Conservation (phyloP, 2,888 invertebrate genomes). For the Brachylomia viminalis region DNA sequence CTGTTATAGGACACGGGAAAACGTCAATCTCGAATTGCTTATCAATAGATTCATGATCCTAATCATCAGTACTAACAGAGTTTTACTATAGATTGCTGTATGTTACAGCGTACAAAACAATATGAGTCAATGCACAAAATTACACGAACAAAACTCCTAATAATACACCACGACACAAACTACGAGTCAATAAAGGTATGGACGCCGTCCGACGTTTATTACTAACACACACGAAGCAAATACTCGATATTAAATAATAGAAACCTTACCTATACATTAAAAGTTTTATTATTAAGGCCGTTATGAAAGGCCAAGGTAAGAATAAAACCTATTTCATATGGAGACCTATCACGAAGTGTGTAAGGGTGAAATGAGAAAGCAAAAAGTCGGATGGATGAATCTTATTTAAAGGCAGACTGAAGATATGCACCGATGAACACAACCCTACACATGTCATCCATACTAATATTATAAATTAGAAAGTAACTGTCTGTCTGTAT, state of each 20-base stretch:
- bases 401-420: not conserved
- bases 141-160: not conserved
- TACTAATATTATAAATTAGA: not conserved
- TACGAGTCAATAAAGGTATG: slow-evolving; percentile 14
- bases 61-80: not conserved
- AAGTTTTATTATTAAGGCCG: slow-evolving; percentile 24
- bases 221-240: slow-evolving; percentile 8
- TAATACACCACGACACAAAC: not conserved
- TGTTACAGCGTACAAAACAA: not conserved
- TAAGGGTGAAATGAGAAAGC: not conserved
- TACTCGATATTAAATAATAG: slow-evolving; percentile 27
- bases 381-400: not conserved
- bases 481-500: not conserved
- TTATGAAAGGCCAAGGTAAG: slow-evolving; percentile 26
- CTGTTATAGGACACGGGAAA: not conserved
- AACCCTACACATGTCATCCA: not conserved
- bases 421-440: slow-evolving; percentile 11
- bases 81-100: not conserved
- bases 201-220: not conserved
- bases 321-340: slow-evolving; percentile 8
- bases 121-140: not conserved
- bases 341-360: slow-evolving; percentile 35
- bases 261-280: slow-evolving; percentile 19
- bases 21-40: not conserved
- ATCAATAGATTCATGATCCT: not conserved